Base-by-base conservation (phyloP, 2,888 invertebrate genomes). In the Patella ulyssiponensis region DNA sequence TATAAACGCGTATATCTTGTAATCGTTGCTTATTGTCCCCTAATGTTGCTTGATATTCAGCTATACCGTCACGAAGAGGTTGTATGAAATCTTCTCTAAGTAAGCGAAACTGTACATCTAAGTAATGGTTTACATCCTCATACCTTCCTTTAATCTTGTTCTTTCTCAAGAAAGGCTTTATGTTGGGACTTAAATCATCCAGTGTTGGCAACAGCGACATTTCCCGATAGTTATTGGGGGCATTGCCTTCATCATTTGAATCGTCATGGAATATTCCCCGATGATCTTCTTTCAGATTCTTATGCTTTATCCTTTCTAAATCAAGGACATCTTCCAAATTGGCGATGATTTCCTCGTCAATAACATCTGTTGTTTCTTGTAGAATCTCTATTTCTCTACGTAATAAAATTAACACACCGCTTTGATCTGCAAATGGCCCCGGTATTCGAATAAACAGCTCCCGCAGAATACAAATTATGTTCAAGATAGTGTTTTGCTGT, bases 1-100 rank as follows among this genome's bases (percentile, higher is more conserved):
- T 52, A 72, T 88, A 88, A 2, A 88, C 72, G 53, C 77, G 77
- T 20, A 85, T 69, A 79, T 86, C 83, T 80, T 82, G 73, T 9
- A 81, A 54, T 51, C 58, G 75, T n/a, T 53, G 53, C 14, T 33
- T 71, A 4, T 14, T 33, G 44, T 73, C 56, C 20, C 73, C 64
- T 11, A 54, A 53, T 2, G 51, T 33, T 14, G 76, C 64, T 81
- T 93, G 88, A 85, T 93, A 94, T 87, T 93, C 92, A 82, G 89
- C 89, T 88, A 95, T 93, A 80, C 95, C 95, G 86, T 94, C 93
- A 69, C 95, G 92, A 51, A 97, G 89, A 0, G 96, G 95, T 20
- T 93, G 93, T 54, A 96, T 93, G 88, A 95, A 96, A 91, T 97
- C 97, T 92, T 97, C 96, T 54, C 96, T 92, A 70, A 97, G 88